Evolutionary conservation across 2,113 vertebrate genomes (phyloP).

Genomic region (Sarotherodon lohbergeri): DNA sequence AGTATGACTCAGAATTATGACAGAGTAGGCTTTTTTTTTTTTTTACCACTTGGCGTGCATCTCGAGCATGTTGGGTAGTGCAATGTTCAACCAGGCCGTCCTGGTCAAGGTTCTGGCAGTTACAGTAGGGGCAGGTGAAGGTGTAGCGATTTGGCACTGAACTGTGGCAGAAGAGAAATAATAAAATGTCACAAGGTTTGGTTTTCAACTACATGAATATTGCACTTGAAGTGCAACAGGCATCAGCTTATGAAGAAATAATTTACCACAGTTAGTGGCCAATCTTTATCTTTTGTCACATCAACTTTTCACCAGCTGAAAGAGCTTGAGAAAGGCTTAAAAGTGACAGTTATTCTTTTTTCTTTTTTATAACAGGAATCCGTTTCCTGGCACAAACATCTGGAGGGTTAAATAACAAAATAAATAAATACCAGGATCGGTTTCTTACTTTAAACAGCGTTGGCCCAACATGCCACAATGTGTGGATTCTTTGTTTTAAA

Average conservation of each 20-base stretch:
- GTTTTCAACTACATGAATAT: not conserved
- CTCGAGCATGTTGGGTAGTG: constrained; percentile 82
- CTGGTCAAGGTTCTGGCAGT: constrained; percentile 91
- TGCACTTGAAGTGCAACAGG: not conserved
- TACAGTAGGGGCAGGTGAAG: constrained; percentile 93
- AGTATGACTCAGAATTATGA: not conserved
- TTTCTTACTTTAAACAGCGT: not conserved
- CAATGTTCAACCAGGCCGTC: constrained; percentile 95
- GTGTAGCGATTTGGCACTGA: constrained; percentile 92
- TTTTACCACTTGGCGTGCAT: constrained; percentile 85
- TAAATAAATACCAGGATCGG: not conserved
- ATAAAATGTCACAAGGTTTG: not conserved
- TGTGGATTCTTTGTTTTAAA: not conserved
- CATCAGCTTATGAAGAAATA: not conserved
- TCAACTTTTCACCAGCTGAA: not conserved
- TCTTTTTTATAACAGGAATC: not conserved
- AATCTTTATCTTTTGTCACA: not conserved
- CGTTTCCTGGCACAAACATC: not conserved
- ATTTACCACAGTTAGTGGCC: not conserved
- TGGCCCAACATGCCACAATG: not conserved
- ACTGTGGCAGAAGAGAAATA: constrained; percentile 69
- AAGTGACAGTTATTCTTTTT: not conserved
- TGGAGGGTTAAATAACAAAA: not conserved
- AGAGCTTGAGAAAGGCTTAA: not conserved
- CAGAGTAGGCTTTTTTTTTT: not conserved